Conservation (phyloP, 64 coral and sea anemone species). For the Stichodactyla helianthus region DNA sequence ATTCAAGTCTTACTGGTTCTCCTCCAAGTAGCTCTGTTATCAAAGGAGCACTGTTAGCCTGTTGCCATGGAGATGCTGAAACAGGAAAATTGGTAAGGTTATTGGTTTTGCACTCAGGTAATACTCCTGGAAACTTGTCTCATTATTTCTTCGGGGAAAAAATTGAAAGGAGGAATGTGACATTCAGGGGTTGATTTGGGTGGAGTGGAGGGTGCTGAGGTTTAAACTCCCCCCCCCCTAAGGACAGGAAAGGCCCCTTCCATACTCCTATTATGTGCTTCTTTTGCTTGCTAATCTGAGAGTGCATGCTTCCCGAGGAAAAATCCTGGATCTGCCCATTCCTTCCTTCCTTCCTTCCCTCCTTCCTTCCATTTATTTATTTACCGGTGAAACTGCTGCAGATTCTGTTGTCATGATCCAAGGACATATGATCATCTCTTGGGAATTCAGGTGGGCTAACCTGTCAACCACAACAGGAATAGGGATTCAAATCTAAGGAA, state of each 20-base stretch:
- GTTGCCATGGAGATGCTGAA: slow-evolving; percentile 10
- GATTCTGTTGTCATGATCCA: not conserved
- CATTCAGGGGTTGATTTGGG: no score
- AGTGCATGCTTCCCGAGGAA: not conserved
- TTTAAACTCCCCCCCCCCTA: no score
- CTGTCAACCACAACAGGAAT: not conserved
- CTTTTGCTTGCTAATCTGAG: no score
- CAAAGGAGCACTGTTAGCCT: not conserved
- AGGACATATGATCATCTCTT: not conserved
- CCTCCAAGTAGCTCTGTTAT: not conserved
- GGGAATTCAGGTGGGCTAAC: not conserved
- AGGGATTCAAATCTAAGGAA: no score
- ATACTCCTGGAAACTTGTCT: no score
- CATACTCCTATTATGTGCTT: no score
- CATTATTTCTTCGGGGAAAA: no score
- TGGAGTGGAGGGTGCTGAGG: no score
- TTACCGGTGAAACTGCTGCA: not conserved
- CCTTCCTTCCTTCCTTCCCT: not conserved
- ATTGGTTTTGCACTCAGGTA: no score
- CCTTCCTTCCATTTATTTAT: not conserved
- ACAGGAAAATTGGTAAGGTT: not conserved
- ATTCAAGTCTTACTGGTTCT: not conserved
- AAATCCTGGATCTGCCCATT: not conserved
- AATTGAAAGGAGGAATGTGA: no score
- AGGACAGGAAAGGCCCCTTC: no score